Percentiles rank a stretch among this genome's conserved stretches.
Conservation (phyloP, 2,888 invertebrate species). For the Hydroisotoma schaefferi region DNA sequence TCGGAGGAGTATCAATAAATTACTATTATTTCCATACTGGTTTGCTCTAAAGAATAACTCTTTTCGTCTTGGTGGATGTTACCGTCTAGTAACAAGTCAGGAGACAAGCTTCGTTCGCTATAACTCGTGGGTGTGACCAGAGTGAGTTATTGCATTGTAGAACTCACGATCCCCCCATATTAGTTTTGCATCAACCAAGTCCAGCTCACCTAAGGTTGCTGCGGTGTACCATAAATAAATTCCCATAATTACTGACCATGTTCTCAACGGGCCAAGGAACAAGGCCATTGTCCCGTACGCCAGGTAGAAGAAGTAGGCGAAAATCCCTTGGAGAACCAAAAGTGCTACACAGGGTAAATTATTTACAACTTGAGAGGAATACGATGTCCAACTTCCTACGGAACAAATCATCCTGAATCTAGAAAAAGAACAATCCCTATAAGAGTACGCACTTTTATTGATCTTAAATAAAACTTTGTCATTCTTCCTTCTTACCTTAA, state of each 20-base stretch:
- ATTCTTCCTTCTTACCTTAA: constrained; percentile 52
- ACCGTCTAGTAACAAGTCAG: too few species aligned
- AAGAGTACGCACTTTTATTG: not conserved
- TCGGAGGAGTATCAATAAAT: too few species aligned
- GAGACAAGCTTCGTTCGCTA: too few species aligned
- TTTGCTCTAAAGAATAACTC: too few species aligned
- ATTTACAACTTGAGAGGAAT: constrained; percentile 43
- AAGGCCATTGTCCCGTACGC: constrained; percentile 76
- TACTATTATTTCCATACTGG: too few species aligned
- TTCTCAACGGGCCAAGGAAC: constrained; percentile 71
- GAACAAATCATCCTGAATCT: constrained; percentile 40
- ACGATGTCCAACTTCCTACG: constrained; percentile 28
- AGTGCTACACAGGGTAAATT: constrained; percentile 60
- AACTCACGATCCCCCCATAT: constrained; percentile 37
- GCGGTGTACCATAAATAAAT: constrained; percentile 65
- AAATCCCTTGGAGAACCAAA: constrained; percentile 60
- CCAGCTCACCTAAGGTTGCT: constrained; percentile 56
- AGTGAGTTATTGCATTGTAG: constrained; percentile 13
- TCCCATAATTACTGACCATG: constrained; percentile 72
- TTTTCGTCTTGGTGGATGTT: too few species aligned
- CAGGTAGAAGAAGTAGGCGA: constrained; percentile 74
- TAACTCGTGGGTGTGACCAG: constrained; percentile 15
- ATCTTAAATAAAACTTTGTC: not conserved
- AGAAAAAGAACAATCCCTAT: not conserved
- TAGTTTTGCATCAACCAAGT: constrained; percentile 35